Conservation (phyloP, 2,797 vertebrate species). For the Catostomus latipinnis region DNA sequence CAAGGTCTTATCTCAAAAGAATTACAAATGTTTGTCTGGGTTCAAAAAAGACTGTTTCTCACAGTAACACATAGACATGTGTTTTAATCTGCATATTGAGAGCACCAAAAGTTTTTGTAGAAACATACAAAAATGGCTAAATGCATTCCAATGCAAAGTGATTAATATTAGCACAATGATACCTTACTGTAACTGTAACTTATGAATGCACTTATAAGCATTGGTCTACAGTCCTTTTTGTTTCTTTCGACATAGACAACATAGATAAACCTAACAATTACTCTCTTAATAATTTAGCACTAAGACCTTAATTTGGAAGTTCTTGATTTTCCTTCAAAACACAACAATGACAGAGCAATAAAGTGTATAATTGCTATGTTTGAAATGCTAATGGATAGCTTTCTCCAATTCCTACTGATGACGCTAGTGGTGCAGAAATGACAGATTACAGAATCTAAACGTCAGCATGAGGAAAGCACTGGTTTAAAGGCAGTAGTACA, state of each 20-base stretch:
- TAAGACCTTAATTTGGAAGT: constrained; percentile 39
- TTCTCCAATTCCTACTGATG: background rate
- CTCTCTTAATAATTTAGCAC: constrained; percentile 22
- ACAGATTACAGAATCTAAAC: constrained; percentile 13
- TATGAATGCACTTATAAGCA: constrained; percentile 12
- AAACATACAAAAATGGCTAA: constrained; percentile 58
- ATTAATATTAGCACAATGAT: constrained; percentile 34
- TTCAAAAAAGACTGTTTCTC: constrained; percentile 56
- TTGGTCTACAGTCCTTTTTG: constrained; percentile 22
- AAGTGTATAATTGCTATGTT: too few species aligned
- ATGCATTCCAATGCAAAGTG: constrained; percentile 13
- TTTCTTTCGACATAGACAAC: constrained; percentile 27
- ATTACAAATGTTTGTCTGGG: constrained; percentile 35
- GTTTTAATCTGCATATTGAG: constrained; percentile 42
- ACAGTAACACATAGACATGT: constrained; percentile 45
- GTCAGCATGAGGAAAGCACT: constrained; percentile 36
- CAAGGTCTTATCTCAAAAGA: constrained; percentile 48
- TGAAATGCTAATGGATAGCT: too few species aligned
- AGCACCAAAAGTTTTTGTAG: constrained; percentile 64
- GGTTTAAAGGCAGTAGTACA: constrained; percentile 43
- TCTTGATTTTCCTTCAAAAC: constrained; percentile 27
- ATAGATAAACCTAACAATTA: constrained; percentile 29
- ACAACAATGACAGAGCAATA: constrained; percentile 26
- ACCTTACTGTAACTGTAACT: constrained; percentile 20
- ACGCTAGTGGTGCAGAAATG: constrained; percentile 3